phyloP scores from a whole-genome alignment of 2,113 vertebrate genomes.

The Eptesicus fuscus region DNA sequence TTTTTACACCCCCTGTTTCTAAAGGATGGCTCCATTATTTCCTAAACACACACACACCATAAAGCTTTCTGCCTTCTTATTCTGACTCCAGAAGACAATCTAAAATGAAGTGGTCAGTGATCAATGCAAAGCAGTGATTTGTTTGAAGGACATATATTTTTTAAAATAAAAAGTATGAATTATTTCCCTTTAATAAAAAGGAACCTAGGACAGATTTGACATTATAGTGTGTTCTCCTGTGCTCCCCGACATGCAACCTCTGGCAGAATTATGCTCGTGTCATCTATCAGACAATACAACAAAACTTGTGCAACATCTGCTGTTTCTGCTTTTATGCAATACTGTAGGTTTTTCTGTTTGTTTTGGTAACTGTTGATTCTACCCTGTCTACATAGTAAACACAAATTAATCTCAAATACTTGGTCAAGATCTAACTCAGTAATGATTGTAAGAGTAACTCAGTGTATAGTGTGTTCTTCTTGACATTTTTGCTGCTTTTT shows the following conservation, averaged over 20 bases:
- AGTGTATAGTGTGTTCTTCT: background rate
- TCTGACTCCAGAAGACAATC: background rate
- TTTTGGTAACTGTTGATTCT: background rate
- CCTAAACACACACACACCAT: background rate
- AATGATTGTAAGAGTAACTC: background rate
- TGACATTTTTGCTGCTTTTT: background rate
- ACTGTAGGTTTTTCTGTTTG: background rate
- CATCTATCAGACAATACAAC: background rate
- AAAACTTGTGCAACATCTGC: background rate
- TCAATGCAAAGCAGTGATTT: background rate
- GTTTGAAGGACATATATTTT: background rate
- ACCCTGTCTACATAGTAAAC: background rate
- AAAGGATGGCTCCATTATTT: background rate
- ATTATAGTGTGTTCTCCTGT: background rate
- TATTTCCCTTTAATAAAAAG: background rate
- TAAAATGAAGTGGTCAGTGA: background rate
- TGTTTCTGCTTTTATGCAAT: background rate
- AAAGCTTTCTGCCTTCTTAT: background rate
- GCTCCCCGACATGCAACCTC: background rate
- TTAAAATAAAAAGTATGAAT: background rate
- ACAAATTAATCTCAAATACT: background rate
- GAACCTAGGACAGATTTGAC: background rate
- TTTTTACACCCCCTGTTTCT: background rate
- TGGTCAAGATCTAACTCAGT: background rate
- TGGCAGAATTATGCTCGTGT: background rate